Base-by-base conservation (phyloP, 2,113 vertebrate genomes). In the Leptodactylus fuscus region DNA sequence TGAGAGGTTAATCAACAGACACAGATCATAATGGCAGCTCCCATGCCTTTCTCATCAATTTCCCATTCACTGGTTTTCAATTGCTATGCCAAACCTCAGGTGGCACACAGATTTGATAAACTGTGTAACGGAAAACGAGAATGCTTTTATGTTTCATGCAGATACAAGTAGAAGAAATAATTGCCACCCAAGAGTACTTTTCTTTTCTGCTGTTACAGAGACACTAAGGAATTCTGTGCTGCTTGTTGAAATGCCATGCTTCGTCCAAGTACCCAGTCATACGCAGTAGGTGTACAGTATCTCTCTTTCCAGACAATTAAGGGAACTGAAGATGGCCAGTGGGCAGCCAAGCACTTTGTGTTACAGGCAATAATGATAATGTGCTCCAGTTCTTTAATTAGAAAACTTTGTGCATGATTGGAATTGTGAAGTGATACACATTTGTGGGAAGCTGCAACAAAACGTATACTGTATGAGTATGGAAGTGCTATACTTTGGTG, bases 351-450 rank as follows among this genome's bases (percentile, higher is more conserved):
- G 69, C 48, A 71, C 29, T 82, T 82, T 34, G 51, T 74, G 34
- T 74, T 83, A 27, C 34, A 41, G 44, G 49, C 69, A 73, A 58
- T 83, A 83, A 83, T 74, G 34, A 80, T 41, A 60, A 80, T 78
- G 48, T 34, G 49, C 32, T 78, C 75, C 75, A 78, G 29, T 55
- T 70, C 58, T 78, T 81, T 53, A 88, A 91, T 90, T 90, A 87
- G 85, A 87, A 88, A 88, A 87, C 78, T 88, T 34, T 81, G 29
- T 71, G 32, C 81, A 38, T 49, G 65, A 71, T 55, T 71, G 82
- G 87, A 89, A 88, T 41, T 51, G 55, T 75, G 58, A 70, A 81
- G 5, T 69, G 24, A 74, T 70, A 67, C 22, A 82, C 71, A 87
- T 65, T 78, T 55, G 20, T 55, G 29, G 18, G 49, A 36, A 73